A percentile compares a stretch with the other conserved stretches of the same genome.
Conservation (phyloP, 2,888 invertebrate genomes). For the Chalcosyrphus nemorum region DNA sequence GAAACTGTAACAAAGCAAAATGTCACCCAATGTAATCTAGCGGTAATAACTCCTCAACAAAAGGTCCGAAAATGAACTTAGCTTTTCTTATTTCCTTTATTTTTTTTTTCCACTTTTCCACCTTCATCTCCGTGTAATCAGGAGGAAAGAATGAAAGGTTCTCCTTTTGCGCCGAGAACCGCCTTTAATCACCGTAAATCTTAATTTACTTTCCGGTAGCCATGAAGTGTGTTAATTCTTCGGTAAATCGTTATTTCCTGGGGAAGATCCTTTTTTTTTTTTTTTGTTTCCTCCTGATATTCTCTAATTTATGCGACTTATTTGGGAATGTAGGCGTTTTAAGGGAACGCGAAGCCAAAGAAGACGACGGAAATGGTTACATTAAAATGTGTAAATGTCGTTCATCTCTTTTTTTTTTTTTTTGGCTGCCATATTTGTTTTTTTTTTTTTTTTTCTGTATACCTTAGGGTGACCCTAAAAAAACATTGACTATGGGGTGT, state of each 20-base stretch:
- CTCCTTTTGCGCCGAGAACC: conserved; percentile 34
- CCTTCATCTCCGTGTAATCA: conserved; percentile 40
- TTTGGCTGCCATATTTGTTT: not conserved
- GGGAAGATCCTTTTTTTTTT: conserved; percentile 18
- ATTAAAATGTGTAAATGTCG: conserved; percentile 46
- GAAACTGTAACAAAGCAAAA: conserved; percentile 46
- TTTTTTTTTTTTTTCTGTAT: not conserved
- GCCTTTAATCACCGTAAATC: conserved; percentile 61
- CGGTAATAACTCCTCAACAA: conserved; percentile 56
- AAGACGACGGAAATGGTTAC: conserved; percentile 1
- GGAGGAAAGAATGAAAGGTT: conserved; percentile 20
- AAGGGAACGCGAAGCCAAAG: no score
- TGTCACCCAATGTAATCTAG: conserved; percentile 61
- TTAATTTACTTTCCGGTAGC: conserved; percentile 64
- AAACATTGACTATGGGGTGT: conserved; percentile 12
- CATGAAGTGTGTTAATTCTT: conserved; percentile 63
- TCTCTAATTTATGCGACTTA: conserved; percentile 38
- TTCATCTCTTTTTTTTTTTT: conserved; percentile 6
- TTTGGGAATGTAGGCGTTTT: not conserved
- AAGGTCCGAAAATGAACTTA: conserved; percentile 46
- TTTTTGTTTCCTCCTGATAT: conserved; percentile 31
- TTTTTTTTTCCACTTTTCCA: not conserved
- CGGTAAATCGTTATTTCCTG: conserved; percentile 54
- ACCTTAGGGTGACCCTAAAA: not conserved
- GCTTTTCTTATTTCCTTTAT: conserved; percentile 13